These are phyloP conservation scores for Rhyacichthys aspro DNA, from an alignment of 2,797 vertebrate genomes.

Conservation along the genomic window DNA sequence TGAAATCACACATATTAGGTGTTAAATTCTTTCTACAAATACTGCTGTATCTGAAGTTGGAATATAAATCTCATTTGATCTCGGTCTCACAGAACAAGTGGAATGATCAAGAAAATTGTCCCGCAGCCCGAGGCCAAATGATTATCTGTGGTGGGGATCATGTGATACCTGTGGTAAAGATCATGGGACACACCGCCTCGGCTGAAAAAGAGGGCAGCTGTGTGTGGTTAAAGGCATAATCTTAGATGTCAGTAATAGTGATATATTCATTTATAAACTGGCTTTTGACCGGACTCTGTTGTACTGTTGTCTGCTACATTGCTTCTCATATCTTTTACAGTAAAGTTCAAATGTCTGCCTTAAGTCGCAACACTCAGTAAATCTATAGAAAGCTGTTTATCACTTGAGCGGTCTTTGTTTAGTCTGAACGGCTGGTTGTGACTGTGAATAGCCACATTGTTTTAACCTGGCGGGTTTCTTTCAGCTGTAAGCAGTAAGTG, in stretches of 20 bases:
- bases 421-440: constrained; percentile 39
- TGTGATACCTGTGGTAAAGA: constrained; percentile 59
- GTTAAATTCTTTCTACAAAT: no score
- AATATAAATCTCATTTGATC: constrained; percentile 5
- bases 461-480: constrained; percentile 34
- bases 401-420: constrained; percentile 37
- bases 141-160: constrained; percentile 65
- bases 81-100: constrained; percentile 25
- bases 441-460: constrained; percentile 32
- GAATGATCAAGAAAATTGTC: constrained; percentile 31
- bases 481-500: not conserved
- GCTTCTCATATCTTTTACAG: constrained; percentile 5
- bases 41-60: no score
- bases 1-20: no score
- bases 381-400: constrained; percentile 27
- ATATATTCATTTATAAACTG: no score
- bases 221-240: constrained; percentile 9
- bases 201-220: constrained; percentile 27
- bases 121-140: constrained; percentile 48
- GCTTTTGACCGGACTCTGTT: no score
- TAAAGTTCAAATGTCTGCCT: constrained; percentile 8
- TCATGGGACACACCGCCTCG: constrained; percentile 57
- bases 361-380: constrained; percentile 10
- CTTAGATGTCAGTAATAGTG: no score
- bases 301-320: not conserved